Conservation (phyloP, 2,113 vertebrate genomes). For the Australoheros scitulus region DNA sequence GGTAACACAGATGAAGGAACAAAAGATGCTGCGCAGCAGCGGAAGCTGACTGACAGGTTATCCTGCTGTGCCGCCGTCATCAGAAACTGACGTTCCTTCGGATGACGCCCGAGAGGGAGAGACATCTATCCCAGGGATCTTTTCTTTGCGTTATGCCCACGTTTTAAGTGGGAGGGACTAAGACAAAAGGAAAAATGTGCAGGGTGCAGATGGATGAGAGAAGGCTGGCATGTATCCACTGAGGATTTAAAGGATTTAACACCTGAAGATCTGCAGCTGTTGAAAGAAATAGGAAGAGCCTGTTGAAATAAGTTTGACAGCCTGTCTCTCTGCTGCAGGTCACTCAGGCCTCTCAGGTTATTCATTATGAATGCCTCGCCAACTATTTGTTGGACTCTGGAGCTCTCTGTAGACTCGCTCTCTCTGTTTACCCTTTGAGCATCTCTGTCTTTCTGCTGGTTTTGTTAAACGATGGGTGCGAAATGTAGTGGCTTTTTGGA, state of each 20-base stretch:
- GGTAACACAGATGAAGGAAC: neutral
- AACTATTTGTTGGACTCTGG: neutral
- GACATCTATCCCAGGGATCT: neutral
- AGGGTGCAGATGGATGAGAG: neutral
- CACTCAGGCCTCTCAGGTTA: neutral
- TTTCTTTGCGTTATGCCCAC: constrained; percentile 10
- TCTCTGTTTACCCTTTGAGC: constrained; percentile 23
- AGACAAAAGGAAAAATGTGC: constrained; percentile 12
- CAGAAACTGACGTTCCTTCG: constrained; percentile 3
- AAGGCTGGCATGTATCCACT: neutral
- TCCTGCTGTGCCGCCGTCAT: constrained; percentile 32
- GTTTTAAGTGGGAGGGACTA: constrained; percentile 6
- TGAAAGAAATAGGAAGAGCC: neutral
- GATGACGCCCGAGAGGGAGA: constrained; percentile 1
- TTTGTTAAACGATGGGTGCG: constrained; percentile 8
- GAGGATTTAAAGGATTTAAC: neutral
- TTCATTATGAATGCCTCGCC: neutral
- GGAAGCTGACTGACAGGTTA: neutral
- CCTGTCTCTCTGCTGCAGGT: constrained; percentile 14
- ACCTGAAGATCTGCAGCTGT: constrained; percentile 13
- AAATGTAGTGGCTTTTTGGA: constrained; percentile 38
- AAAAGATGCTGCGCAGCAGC: constrained; percentile 11
- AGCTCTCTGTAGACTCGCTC: neutral
- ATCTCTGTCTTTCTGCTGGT: constrained; percentile 16
- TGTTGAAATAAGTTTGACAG: neutral